A percentile compares a stretch with the other conserved stretches of the same genome.
These are phyloP conservation scores for Rousettus madagascariensis DNA, from an alignment of 2,797 vertebrate genomes.

Conservation along the genomic window DNA sequence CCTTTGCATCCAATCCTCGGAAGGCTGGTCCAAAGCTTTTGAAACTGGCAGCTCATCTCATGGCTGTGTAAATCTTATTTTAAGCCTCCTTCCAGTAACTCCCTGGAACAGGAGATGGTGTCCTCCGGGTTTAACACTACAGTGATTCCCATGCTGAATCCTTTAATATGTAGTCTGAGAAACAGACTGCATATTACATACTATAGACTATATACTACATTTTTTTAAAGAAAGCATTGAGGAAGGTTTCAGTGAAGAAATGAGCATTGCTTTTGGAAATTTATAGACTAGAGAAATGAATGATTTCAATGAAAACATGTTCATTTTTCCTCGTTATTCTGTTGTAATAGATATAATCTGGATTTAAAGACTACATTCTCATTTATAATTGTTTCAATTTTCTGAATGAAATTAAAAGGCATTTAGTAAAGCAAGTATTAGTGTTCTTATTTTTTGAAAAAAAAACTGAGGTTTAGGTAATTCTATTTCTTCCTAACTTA, in stretches of 20 bases:
- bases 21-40: conserved; percentile 41
- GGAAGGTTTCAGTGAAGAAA: background rate
- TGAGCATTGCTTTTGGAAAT: background rate
- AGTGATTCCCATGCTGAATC: conserved; percentile 61
- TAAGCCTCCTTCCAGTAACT: conserved; percentile 38
- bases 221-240: conserved; percentile 54
- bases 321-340: background rate
- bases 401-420: background rate
- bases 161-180: conserved; percentile 57
- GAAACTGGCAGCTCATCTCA: conserved; percentile 51
- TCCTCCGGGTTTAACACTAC: conserved; percentile 59
- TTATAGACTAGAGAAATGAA: background rate
- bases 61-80: conserved; percentile 60
- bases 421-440: background rate
- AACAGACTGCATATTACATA: background rate
- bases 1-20: background rate
- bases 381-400: background rate
- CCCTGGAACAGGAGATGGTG: conserved; percentile 49
- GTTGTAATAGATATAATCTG: background rate
- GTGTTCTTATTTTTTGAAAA: background rate
- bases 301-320: background rate
- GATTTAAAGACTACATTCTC: background rate
- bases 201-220: too few species aligned
- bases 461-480: background rate
- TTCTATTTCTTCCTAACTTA: background rate